Evolutionary conservation across 2,113 vertebrate species (phyloP).

Genomic region (Noturus placidus): DNA sequence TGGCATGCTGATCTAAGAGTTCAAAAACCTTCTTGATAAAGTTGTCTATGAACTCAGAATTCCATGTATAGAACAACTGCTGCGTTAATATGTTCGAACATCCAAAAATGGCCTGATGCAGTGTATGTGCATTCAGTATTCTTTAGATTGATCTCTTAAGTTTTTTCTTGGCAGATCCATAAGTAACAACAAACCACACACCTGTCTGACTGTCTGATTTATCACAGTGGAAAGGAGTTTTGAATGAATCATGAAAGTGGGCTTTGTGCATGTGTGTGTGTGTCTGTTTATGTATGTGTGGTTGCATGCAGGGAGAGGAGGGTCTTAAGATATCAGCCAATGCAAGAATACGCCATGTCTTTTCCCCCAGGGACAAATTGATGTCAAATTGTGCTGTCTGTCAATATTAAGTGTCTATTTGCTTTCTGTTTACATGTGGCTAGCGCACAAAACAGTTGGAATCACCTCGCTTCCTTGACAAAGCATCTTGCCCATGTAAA

Average conservation of each 20-base stretch:
- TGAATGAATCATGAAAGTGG: constrained; percentile 39
- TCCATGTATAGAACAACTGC: constrained; percentile 23
- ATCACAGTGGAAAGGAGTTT: constrained; percentile 60
- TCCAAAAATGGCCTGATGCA: constrained; percentile 18
- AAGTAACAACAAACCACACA: constrained; percentile 46
- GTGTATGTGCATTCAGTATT: not conserved
- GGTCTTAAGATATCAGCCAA: constrained; percentile 50
- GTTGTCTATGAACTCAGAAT: constrained; percentile 25
- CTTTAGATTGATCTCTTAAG: not conserved
- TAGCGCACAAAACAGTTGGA: constrained; percentile 77
- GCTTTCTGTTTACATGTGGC: constrained; percentile 80
- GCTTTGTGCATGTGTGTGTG: not conserved
- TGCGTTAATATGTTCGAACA: not conserved
- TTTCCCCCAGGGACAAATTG: constrained; percentile 80
- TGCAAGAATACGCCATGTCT: constrained; percentile 38
- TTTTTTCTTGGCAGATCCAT: constrained; percentile 8
- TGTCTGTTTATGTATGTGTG: not conserved
- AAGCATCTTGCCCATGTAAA: constrained; percentile 41
- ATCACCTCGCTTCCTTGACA: constrained; percentile 65
- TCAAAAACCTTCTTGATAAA: constrained; percentile 35
- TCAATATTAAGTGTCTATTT: constrained; percentile 90
- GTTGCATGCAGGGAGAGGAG: not conserved
- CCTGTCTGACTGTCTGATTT: constrained; percentile 58
- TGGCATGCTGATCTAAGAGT: constrained; percentile 35
- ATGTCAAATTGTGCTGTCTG: constrained; percentile 87